A percentile compares a stretch with the other conserved stretches of the same genome.
Conservation (phyloP, 2,797 vertebrate genomes). For the Nasua narica region DNA sequence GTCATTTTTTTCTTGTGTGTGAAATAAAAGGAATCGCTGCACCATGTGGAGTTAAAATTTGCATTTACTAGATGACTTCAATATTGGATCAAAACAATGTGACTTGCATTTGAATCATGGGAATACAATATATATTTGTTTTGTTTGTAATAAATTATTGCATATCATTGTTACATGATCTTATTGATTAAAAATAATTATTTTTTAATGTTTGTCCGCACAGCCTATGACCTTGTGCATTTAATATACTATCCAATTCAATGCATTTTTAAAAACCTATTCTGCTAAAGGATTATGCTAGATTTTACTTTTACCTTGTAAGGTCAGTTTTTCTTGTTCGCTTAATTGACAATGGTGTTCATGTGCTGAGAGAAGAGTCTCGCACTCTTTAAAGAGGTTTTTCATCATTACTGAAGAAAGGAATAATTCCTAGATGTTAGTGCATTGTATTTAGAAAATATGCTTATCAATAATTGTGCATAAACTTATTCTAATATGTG, state of each 20-base stretch:
- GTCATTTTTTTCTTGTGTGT: neutral
- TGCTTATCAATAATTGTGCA: neutral
- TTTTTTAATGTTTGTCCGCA: neutral
- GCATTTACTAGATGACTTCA: constrained; percentile 1
- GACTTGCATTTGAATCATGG: neutral
- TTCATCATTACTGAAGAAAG: neutral
- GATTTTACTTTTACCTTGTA: neutral
- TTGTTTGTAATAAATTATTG: neutral
- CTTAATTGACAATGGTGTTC: neutral
- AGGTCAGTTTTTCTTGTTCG: neutral
- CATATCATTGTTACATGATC: neutral
- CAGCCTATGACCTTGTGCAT: neutral
- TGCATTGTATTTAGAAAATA: neutral
- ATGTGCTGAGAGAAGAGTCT: neutral
- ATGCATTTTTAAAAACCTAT: neutral
- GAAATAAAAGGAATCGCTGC: neutral
- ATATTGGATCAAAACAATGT: neutral
- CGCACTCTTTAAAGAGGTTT: neutral
- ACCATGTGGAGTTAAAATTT: neutral
- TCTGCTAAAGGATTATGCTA: neutral
- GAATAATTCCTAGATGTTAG: neutral
- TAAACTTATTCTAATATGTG: constrained; percentile 4
- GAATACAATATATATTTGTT: neutral
- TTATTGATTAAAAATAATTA: constrained; percentile 2
- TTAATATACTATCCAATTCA: neutral